These are phyloP conservation scores for Mus pahari DNA, from an alignment of 2,113 vertebrate genomes.

Conservation along the genomic window DNA sequence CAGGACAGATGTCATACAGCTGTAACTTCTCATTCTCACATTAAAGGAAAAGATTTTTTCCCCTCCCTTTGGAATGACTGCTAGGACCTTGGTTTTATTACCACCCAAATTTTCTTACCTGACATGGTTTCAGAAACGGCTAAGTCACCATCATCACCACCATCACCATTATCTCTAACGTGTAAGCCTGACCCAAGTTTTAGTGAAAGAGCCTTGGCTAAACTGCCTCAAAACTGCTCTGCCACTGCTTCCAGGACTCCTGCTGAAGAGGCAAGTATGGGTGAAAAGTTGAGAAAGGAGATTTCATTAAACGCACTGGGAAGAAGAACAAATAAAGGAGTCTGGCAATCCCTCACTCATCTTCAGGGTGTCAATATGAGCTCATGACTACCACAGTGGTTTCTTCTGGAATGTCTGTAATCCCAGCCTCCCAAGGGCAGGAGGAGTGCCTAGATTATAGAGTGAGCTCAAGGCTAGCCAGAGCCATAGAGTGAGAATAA, in stretches of 20 bases:
- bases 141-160: background rate
- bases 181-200: background rate
- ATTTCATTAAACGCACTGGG: background rate
- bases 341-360: background rate
- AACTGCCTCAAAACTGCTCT: background rate
- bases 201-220: background rate
- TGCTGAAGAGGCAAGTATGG: background rate
- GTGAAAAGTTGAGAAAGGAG: background rate
- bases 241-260: background rate
- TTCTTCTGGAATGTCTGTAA: background rate
- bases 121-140: background rate
- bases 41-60: constrained; percentile 11
- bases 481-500: background rate
- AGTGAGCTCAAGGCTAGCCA: background rate
- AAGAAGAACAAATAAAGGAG: background rate
- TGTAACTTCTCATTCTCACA: background rate
- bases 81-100: background rate
- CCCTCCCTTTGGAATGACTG: background rate
- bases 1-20: background rate
- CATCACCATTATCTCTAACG: background rate
- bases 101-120: background rate
- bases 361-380: background rate
- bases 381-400: background rate
- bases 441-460: background rate
- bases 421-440: background rate